Evolutionary conservation across 2,888 invertebrate genomes (phyloP).

Genomic region (Noctuana brunneofusca): DNA sequence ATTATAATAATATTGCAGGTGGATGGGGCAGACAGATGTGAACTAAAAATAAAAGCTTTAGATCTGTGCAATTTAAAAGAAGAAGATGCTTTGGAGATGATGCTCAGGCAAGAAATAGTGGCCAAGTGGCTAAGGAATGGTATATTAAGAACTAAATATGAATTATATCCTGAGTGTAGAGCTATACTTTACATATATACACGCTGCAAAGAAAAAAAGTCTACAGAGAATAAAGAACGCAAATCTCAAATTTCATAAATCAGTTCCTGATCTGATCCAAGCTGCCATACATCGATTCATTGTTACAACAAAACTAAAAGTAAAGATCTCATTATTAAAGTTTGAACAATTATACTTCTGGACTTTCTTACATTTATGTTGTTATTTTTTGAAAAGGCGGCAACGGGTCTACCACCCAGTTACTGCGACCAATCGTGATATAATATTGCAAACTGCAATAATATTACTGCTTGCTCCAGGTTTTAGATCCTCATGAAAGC

Average conservation of each 20-base stretch:
- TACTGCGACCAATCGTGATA: too few relatives aligned
- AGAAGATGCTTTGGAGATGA: constrained; percentile 63
- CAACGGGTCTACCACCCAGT: too few relatives aligned
- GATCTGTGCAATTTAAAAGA: constrained; percentile 58
- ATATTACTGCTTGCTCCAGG: too few relatives aligned
- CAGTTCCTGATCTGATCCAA: constrained; percentile 2
- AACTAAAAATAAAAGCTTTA: constrained; percentile 64
- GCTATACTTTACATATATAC: constrained; percentile 71
- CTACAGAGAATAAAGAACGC: constrained; percentile 22
- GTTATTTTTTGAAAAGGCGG: too few relatives aligned
- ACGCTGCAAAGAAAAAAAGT: constrained; percentile 43
- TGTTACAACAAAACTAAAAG: too few relatives aligned
- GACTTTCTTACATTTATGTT: too few relatives aligned
- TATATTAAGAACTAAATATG: constrained; percentile 63
- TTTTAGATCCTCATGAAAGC: too few relatives aligned
- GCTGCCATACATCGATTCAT: too few relatives aligned
- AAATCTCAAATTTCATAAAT: constrained; percentile 12
- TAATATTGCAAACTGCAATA: too few relatives aligned
- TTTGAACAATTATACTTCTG: too few relatives aligned
- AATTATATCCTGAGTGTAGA: constrained; percentile 69
- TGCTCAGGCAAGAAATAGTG: constrained; percentile 61
- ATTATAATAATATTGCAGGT: constrained; percentile 52
- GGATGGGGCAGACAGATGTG: constrained; percentile 71
- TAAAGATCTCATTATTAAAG: too few relatives aligned
- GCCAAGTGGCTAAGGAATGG: constrained; percentile 57